phyloP scores from a whole-genome alignment of 2,797 vertebrate genomes.

The Helicolenus hilgendorfi region DNA sequence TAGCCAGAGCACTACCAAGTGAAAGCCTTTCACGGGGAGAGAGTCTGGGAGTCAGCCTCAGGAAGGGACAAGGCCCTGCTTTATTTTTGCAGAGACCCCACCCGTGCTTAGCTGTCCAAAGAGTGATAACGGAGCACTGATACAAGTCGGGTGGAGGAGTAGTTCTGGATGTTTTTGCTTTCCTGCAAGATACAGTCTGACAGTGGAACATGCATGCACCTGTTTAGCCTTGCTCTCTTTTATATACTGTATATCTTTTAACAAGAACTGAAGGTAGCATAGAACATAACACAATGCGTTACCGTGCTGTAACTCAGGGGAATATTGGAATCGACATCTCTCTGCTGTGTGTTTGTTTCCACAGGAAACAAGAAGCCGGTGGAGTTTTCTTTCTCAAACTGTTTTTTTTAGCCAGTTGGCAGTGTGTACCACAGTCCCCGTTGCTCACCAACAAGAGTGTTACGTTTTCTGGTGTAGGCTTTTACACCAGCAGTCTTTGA shows the following conservation, averaged over 20 bases:
- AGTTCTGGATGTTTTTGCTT: slow-evolving; percentile 11
- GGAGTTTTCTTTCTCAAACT: not conserved
- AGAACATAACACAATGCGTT: not conserved
- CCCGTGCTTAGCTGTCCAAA: slow-evolving; percentile 47
- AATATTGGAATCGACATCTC: not conserved
- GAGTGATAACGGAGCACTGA: slow-evolving; percentile 68
- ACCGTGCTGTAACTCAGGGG: not conserved
- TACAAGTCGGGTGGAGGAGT: not conserved
- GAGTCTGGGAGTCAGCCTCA: slow-evolving; percentile 49
- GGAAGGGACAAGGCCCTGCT: slow-evolving; percentile 57
- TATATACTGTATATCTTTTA: not conserved
- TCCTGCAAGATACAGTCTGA: not conserved
- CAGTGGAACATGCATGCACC: not conserved
- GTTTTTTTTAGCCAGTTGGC: not conserved
- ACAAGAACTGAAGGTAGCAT: not conserved
- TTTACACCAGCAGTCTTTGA: slow-evolving; percentile 7
- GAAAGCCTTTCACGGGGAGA: slow-evolving; percentile 54
- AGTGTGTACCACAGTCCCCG: not conserved
- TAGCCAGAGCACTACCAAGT: slow-evolving; percentile 43
- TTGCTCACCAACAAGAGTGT: not conserved
- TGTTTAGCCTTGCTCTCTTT: not conserved
- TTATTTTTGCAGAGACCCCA: slow-evolving; percentile 70
- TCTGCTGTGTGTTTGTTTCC: not conserved
- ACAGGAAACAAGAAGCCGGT: not conserved
- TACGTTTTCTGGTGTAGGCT: not conserved